Conservation (phyloP, 2,797 vertebrate species). For the Vespertilio murinus region DNA sequence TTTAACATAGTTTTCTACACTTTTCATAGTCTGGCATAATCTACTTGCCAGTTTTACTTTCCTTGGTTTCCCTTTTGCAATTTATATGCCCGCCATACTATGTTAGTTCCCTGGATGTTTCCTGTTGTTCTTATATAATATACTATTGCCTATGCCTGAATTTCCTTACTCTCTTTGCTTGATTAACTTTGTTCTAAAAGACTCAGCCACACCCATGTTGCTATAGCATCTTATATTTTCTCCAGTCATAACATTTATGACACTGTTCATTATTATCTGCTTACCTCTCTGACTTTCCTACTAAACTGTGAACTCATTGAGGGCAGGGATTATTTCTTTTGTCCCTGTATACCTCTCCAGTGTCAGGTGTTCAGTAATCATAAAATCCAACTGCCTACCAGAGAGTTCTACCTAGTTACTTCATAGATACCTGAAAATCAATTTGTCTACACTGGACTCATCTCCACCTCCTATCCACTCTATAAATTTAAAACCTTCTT, state of each 20-base stretch:
- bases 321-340: constrained; percentile 31
- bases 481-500: constrained; percentile 30
- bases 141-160: constrained; percentile 4
- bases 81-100: background rate
- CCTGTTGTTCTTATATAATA: constrained; percentile 5
- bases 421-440: background rate
- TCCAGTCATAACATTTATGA: constrained; percentile 32
- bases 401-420: background rate
- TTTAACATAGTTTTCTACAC: constrained; percentile 13
- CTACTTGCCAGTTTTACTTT: background rate
- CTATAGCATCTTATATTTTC: background rate
- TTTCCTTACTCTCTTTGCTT: constrained; percentile 7
- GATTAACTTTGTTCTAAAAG: constrained; percentile 41
- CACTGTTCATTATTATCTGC: background rate
- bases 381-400: background rate
- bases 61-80: background rate
- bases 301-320: constrained; percentile 30
- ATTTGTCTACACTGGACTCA: constrained; percentile 7
- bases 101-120: background rate
- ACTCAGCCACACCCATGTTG: background rate
- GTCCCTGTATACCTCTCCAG: background rate
- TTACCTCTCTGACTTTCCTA: constrained; percentile 23
- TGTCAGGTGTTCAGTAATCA: background rate
- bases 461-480: background rate
- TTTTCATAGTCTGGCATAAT: background rate